Evolutionary conservation across 2,113 vertebrate genomes (phyloP).

Genomic region (Scatophagus argus): DNA sequence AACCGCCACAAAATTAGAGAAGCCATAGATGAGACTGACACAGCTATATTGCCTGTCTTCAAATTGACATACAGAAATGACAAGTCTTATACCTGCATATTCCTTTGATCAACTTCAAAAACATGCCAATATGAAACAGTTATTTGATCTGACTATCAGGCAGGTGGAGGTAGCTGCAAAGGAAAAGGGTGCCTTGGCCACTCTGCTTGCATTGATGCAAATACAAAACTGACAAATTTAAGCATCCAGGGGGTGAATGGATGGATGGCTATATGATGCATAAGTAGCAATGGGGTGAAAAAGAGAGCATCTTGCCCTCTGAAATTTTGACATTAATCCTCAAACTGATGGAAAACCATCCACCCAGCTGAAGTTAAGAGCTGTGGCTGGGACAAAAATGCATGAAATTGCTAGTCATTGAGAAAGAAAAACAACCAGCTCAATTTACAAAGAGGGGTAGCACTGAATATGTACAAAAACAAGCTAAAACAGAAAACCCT

Average conservation of each 20-base stretch:
- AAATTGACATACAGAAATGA: not conserved
- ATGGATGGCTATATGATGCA: not conserved
- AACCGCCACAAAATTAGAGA: not conserved
- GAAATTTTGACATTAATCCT: not conserved
- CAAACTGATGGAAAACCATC: not conserved
- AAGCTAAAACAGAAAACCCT: slow-evolving; percentile 26
- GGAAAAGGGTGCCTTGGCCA: not conserved
- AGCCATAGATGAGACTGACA: not conserved
- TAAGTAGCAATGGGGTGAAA: not conserved
- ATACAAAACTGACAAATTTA: slow-evolving; percentile 12
- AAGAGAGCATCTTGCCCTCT: not conserved
- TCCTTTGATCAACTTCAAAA: not conserved
- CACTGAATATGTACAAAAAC: slow-evolving; percentile 26
- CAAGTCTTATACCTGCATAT: not conserved
- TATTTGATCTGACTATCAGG: not conserved
- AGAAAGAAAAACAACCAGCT: slow-evolving; percentile 9
- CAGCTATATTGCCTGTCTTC: not conserved
- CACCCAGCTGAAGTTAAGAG: not conserved
- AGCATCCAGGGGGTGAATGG: not conserved
- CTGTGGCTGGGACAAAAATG: not conserved
- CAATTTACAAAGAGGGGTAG: not conserved
- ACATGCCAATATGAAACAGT: not conserved
- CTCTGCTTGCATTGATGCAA: not conserved
- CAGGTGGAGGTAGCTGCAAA: slow-evolving; percentile 4
- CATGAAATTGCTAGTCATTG: not conserved